Conservation (phyloP, 2,113 vertebrate species). For the Eulemur macaco region DNA sequence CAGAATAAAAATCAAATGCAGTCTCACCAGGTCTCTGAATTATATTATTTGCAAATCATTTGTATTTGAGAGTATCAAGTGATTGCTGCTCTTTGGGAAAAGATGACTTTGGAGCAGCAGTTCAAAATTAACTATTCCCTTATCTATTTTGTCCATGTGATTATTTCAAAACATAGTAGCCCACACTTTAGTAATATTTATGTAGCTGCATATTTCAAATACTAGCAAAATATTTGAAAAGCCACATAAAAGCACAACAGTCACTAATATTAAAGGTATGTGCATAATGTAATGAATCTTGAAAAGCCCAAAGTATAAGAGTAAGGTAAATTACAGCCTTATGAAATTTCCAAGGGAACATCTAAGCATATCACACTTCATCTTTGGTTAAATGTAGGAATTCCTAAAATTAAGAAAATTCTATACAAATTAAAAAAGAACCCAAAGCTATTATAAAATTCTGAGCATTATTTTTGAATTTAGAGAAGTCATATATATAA, state of each 20-base stretch:
- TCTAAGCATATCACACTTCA: slow-evolving; percentile 11
- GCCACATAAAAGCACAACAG: not conserved
- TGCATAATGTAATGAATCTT: not conserved
- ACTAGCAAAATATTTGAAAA: slow-evolving; percentile 35
- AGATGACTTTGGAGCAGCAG: not conserved
- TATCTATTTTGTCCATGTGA: not conserved
- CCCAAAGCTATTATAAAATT: not conserved
- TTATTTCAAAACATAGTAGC: slow-evolving; percentile 35
- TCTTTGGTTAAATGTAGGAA: slow-evolving; percentile 27
- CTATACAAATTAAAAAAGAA: not conserved
- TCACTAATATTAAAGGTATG: not conserved
- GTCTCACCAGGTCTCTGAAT: not conserved
- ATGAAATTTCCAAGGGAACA: slow-evolving; percentile 32
- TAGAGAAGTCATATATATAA: not conserved
- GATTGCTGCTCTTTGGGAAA: not conserved
- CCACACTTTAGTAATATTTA: not conserved
- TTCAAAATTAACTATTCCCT: not conserved
- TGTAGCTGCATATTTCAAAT: not conserved
- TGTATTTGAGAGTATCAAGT: not conserved
- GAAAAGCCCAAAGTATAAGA: not conserved
- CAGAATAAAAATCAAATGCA: not conserved
- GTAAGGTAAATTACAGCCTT: not conserved
- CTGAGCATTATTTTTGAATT: slow-evolving; percentile 24
- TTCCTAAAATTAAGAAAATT: slow-evolving; percentile 48
- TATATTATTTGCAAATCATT: not conserved